A percentile compares a stretch with the other conserved stretches of the same genome.
phyloP scores from a whole-genome alignment of 2,113 vertebrate genomes.

The Cyprinodon variegatus region DNA sequence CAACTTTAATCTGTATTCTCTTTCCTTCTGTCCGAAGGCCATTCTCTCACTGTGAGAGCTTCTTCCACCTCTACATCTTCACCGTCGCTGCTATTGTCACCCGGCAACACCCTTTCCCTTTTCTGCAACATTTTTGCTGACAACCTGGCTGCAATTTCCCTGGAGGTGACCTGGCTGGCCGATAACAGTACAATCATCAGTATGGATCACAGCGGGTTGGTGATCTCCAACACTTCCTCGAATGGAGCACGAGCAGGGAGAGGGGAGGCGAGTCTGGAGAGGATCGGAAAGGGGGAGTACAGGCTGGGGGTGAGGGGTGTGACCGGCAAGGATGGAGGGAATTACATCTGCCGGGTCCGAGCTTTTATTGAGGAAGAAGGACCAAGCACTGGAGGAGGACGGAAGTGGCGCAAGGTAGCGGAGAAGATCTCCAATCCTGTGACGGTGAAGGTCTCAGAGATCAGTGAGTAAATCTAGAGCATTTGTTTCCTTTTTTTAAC shows the following conservation, averaged over 20 bases:
- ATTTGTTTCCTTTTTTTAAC: not conserved
- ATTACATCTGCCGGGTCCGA: slow-evolving; percentile 72
- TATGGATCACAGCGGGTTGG: slow-evolving; percentile 75
- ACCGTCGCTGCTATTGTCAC: slow-evolving; percentile 47
- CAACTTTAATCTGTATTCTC: not conserved
- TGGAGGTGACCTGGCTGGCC: slow-evolving; percentile 79
- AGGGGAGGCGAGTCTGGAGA: slow-evolving; percentile 59
- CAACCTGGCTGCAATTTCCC: slow-evolving; percentile 60
- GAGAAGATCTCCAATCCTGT: slow-evolving; percentile 75
- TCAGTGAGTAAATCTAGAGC: slow-evolving; percentile 71
- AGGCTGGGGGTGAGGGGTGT: slow-evolving; percentile 60
- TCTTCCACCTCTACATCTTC: slow-evolving; percentile 56
- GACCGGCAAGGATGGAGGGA: slow-evolving; percentile 61
- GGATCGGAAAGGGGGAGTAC: slow-evolving; percentile 58
- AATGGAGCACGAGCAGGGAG: slow-evolving; percentile 10
- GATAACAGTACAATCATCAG: slow-evolving; percentile 62
- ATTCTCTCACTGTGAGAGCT: slow-evolving; percentile 69
- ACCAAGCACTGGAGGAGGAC: slow-evolving; percentile 41
- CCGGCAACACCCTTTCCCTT: slow-evolving; percentile 70
- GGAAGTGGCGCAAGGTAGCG: slow-evolving; percentile 72
- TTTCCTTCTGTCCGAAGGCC: slow-evolving; percentile 54
- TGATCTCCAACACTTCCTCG: slow-evolving; percentile 55
- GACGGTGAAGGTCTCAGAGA: slow-evolving; percentile 65
- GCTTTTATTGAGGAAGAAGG: slow-evolving; percentile 70
- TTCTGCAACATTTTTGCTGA: slow-evolving; percentile 69